These are phyloP conservation scores for Hyppa rectilinea DNA, from an alignment of 2,888 invertebrate genomes.

Conservation along the genomic window DNA sequence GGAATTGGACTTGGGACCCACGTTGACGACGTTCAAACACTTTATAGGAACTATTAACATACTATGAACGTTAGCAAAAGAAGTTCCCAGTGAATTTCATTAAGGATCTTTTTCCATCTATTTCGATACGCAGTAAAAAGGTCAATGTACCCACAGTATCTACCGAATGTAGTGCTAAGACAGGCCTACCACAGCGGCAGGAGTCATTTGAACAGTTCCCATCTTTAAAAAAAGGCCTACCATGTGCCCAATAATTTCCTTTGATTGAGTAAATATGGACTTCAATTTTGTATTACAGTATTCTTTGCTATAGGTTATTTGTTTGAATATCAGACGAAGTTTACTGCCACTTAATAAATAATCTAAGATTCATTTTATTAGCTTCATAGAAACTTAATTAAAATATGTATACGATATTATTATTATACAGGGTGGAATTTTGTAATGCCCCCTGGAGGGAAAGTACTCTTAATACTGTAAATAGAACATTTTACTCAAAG, in stretches of 20 bases:
- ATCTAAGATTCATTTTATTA: neutral
- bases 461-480: too few relatives aligned
- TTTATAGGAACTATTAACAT: neutral
- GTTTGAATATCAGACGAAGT: neutral
- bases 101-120: neutral
- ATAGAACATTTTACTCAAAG: too few relatives aligned
- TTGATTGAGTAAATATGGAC: neutral
- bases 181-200: too few relatives aligned
- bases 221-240: too few relatives aligned
- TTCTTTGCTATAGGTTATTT: neutral
- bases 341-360: neutral
- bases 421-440: too few relatives aligned
- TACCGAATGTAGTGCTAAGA: neutral
- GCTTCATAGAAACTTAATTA: neutral
- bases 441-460: too few relatives aligned
- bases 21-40: too few relatives aligned
- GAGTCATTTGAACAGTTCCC: too few relatives aligned
- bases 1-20: neutral
- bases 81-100: neutral
- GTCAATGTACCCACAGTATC: neutral
- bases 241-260: neutral
- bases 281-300: neutral
- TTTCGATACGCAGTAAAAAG: neutral
- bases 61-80: neutral
- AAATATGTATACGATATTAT: too few relatives aligned